Base-by-base conservation (phyloP, 1,140 invertebrate species). In the Hesperophylax magnus region DNA sequence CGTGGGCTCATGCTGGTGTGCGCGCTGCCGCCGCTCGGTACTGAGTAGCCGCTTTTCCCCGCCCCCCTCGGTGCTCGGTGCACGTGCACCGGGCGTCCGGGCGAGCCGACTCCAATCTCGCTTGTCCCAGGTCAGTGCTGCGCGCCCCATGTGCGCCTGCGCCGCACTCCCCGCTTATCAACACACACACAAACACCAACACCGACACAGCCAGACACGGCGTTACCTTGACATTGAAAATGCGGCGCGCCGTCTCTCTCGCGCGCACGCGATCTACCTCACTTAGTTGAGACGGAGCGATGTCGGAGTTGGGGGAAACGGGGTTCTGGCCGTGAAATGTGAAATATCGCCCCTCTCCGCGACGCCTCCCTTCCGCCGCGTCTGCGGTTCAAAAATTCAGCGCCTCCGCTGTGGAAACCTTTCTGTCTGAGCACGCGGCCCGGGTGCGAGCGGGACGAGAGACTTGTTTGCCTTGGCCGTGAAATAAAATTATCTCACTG, bases 41-140 rank as follows among this genome's bases (percentile, higher is more conserved):
- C 3, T 39, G 9, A 39, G 8, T 9, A 9, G 7, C 34, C 34
- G 7, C 34, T 47, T 14, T 47, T 11, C 39, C 39, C 39, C 39
- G 11, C 39, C 14, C 34, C 7, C 9, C 39, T 47, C 39, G 39
- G 11, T 47, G 39, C 39, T 24, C 69, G 54, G 72, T 76, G 72
- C 72, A 56, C 72, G 72, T 76, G 72, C 72, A 76, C 72, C 27
- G 22, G 72, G 54, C 17, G 65, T 27, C 72, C 82, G 76, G 75
- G 69, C 54, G 79, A 53, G 34, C 69, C 82, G 78, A 80, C 78
- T 80, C 53, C 31, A 52, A 67, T 81, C 71, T 80, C 71, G 77
- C 82, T 81, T 84, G 79, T 63, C 76, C 77, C 82, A 84, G 82
- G 82, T 84, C 82, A 84, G 82, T 79, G 63, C 61, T 31, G 78